Evolutionary conservation across 1,140 invertebrate genomes (phyloP).

Genomic region (Apis mellifera): DNA sequence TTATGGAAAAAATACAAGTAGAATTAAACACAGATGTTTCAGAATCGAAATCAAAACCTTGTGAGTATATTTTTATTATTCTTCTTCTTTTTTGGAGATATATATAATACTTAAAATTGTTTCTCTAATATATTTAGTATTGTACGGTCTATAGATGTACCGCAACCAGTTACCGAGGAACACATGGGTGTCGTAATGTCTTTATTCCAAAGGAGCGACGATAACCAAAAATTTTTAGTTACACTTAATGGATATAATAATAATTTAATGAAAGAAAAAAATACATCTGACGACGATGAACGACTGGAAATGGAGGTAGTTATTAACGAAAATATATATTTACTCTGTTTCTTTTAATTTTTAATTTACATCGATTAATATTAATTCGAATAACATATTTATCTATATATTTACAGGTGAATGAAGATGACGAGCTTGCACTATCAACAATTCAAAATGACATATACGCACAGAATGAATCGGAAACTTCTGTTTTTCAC

Average conservation of each 20-base stretch:
- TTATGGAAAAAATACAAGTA: slow-evolving; percentile 79
- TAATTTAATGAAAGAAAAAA: slow-evolving; percentile 71
- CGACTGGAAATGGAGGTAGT: slow-evolving; percentile 77
- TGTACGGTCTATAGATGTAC: slow-evolving; percentile 64
- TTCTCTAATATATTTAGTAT: slow-evolving; percentile 48
- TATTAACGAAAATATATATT: not conserved
- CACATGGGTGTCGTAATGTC: slow-evolving; percentile 78
- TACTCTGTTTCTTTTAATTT: not conserved
- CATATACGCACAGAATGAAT: slow-evolving; percentile 63
- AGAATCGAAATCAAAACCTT: slow-evolving; percentile 64
- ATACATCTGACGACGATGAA: slow-evolving; percentile 73
- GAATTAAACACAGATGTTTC: slow-evolving; percentile 72
- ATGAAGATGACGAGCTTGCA: slow-evolving; percentile 75
- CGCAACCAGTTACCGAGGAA: slow-evolving; percentile 72
- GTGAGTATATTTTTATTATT: slow-evolving; percentile 68
- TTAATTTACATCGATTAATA: not conserved
- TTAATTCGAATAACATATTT: slow-evolving; percentile 13
- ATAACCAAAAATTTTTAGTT: slow-evolving; percentile 79
- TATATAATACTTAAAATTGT: slow-evolving; percentile 22
- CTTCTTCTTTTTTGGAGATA: not conserved
- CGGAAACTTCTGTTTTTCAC: slow-evolving; percentile 60
- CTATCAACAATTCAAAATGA: slow-evolving; percentile 68
- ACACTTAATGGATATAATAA: slow-evolving; percentile 79
- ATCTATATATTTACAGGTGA: slow-evolving; percentile 68
- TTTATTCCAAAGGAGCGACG: slow-evolving; percentile 77